Base-by-base conservation (phyloP, 2,113 vertebrate genomes). In the Salvelinus namaycush region DNA sequence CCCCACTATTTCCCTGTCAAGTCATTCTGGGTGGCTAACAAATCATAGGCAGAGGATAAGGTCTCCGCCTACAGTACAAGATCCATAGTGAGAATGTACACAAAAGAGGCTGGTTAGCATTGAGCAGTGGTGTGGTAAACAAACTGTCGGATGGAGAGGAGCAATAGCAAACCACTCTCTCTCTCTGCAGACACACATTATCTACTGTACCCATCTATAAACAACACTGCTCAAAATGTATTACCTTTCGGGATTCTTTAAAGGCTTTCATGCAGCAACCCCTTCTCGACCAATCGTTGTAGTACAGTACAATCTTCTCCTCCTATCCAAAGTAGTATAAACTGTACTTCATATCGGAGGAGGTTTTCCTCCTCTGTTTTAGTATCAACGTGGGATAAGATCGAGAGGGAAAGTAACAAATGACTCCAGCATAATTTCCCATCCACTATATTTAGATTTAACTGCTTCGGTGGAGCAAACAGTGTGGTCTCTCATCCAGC, bases 391-490 rank as follows among this genome's bases (percentile, higher is more conserved):
- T 14, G 54, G 5, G 18, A 57, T 20, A 57, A 57, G 22, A 5
- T 20, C 22, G 24, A 54, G 44, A 26, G 22, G 48, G 18, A 60
- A 34, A 11, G 18, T 24, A 73, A 59, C 29, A 34, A 22, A 44
- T 60, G 51, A 73, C 27, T 57, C 3, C 29, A 67, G 51, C 14
- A 70, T 44, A 18, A 73, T n/a, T 66, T 51, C 18, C 51, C 22
- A 29, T 14, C 54, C 39, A 2, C 73, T 78, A 74, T 48, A 81
- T 83, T 76, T 72, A 82, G 76, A 66, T 44, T 11, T 44, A 44
- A 27, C 69, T 3, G 66, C 24, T 24, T 70, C 18, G 68, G 65
- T 11, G 8, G 72, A 54, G 16, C 67, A 83, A 81, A 78, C 24
- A 72, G 2, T 26, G 39, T 68, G 51, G 70, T 22, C 12, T 24